A percentile compares a stretch with the other conserved stretches of the same genome.
Evolutionary conservation across 1,140 invertebrate genomes (phyloP).

Genomic region (Apis dorsata): DNA sequence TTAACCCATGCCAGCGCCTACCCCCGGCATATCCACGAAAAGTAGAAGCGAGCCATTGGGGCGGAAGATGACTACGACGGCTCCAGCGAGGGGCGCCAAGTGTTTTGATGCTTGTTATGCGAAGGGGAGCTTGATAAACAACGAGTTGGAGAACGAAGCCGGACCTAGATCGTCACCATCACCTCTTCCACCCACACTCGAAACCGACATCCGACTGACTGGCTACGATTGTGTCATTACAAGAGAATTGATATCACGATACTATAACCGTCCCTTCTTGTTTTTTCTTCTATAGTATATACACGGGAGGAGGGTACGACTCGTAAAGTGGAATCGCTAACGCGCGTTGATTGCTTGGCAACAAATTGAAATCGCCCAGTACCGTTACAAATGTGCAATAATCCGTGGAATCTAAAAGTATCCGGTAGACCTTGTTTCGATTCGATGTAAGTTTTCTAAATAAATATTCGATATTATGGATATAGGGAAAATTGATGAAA

Average conservation of each 20-base stretch:
- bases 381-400: conserved; percentile 13
- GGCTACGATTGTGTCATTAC: conserved; percentile 63
- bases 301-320: not conserved
- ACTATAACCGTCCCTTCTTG: conserved; percentile 54
- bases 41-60: conserved; percentile 55
- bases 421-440: not conserved
- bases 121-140: conserved; percentile 72
- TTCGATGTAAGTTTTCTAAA: not conserved
- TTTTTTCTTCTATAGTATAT: not conserved
- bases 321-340: conserved; percentile 40
- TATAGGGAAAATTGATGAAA: not conserved
- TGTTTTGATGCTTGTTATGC: conserved; percentile 75
- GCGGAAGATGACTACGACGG: conserved; percentile 60
- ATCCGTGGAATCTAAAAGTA: conserved; percentile 18
- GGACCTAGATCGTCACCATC: conserved; percentile 56
- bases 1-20: conserved; percentile 64
- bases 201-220: conserved; percentile 60
- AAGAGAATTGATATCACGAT: conserved; percentile 60
- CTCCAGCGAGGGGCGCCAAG: conserved; percentile 73
- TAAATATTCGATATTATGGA: not conserved
- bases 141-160: conserved; percentile 64
- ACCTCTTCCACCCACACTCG: conserved; percentile 19
- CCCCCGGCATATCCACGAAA: conserved; percentile 53
- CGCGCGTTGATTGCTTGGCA: conserved; percentile 27
- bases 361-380: conserved; percentile 34